Evolutionary conservation across 2,888 invertebrate species (phyloP).

Genomic region (Callimorpha dominula): DNA sequence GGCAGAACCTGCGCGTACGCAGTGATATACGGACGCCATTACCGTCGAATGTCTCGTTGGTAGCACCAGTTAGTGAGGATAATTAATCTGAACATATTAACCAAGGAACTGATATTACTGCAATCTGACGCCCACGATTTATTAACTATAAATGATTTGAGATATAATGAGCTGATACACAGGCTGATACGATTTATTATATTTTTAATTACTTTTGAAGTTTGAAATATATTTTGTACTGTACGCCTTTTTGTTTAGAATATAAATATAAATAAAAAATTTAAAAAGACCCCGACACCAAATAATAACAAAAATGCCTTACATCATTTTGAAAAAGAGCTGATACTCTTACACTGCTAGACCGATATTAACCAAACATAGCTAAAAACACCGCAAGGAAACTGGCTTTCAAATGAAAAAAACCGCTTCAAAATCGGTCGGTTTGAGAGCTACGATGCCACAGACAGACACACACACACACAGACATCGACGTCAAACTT

Average conservation of each 20-base stretch:
- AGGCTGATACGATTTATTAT: background rate
- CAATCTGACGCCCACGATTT: slow-evolving; percentile 9
- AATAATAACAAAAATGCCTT: too few relatives aligned
- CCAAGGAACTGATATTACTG: slow-evolving; percentile 8
- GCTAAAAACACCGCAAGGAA: too few relatives aligned
- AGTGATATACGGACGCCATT: slow-evolving; percentile 8
- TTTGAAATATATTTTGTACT: background rate
- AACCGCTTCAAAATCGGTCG: too few relatives aligned
- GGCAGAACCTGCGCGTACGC: background rate
- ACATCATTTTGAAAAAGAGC: too few relatives aligned
- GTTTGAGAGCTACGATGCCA: too few relatives aligned
- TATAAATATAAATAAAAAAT: background rate
- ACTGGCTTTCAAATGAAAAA: too few relatives aligned
- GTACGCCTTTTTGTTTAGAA: background rate
- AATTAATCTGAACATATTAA: slow-evolving; percentile 11
- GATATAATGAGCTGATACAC: slow-evolving; percentile 10
- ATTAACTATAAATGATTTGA: slow-evolving; percentile 17
- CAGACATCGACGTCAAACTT: too few relatives aligned
- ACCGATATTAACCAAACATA: too few relatives aligned
- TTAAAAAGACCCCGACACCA: too few relatives aligned
- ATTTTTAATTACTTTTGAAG: background rate
- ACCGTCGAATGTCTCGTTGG: background rate
- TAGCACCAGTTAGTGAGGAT: slow-evolving; percentile 11
- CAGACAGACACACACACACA: too few relatives aligned
- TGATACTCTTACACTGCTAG: too few relatives aligned